Evolutionary conservation across 2,888 invertebrate species (phyloP), one percentile per base, ranked within the genome.

Genomic region (Microctonus hyperodae): DNA sequence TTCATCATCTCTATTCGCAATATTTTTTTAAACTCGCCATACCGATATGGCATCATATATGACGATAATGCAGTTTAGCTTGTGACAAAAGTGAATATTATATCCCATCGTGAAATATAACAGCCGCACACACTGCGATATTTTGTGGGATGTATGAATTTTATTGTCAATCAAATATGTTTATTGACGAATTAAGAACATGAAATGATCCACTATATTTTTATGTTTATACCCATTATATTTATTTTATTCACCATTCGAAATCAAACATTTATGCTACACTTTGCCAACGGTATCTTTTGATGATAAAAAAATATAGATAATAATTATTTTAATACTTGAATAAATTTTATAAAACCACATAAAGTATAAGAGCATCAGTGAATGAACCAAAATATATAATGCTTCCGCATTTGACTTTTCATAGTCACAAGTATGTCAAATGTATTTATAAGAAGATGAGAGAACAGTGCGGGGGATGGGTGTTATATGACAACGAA

Each of bases 181-280:
- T 71, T 72, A 73, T 64, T 75, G 76, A 78, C 78, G 77, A 78
- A 78, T 78, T 78, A 78, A n/a, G 76, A 75, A 72, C 72, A 73
- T 72, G 72, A 72, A 60, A 9, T n/a, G 20, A 16, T 59, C 48
- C 62, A 65, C 50, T 63, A 33, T 11, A 10, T 33, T 33, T 65
- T 65, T 66, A 65, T 69, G 63, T 60, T 22, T 44, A 59, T 44
- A 44, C 4, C 7, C n/a, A 44, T 44, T 16, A 16, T 16, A 53
- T 28, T 53, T 28, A 28, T 28, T 53, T 53, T 53, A 53, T 31
- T 6, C 25, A 13, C 9, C 13, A n/a, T 10, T 20, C 22, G 51
- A 23, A 51, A 22, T n/a, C n/a, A n/a, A n/a, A n/a, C n/a, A n/a
- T n/a, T n/a, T n/a, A n/a, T n/a, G n/a, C n/a, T n/a, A n/a, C n/a